These are phyloP conservation scores for Danio aesculapii DNA, from an alignment of 2,797 vertebrate genomes.

Conservation along the genomic window DNA sequence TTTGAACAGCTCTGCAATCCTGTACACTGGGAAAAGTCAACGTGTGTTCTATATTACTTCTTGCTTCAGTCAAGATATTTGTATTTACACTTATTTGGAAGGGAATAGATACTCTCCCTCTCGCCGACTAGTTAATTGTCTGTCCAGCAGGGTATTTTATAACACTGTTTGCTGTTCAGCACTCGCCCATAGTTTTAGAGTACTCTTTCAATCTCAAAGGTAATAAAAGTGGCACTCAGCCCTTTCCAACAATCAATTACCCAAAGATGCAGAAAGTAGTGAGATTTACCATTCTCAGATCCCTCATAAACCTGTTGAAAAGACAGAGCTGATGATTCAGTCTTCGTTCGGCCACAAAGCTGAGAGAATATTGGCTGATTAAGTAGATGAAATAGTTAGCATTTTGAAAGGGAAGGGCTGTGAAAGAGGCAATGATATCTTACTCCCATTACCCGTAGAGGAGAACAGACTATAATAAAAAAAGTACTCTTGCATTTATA, in stretches of 20 bases:
- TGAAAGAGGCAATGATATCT: constrained; percentile 38
- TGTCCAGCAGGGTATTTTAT: constrained; percentile 52
- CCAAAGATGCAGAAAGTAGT: constrained; percentile 52
- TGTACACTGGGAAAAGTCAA: background rate
- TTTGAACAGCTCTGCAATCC: constrained; percentile 9
- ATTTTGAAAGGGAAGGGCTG: constrained; percentile 34
- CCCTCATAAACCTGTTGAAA: constrained; percentile 35
- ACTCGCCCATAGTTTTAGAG: constrained; percentile 49
- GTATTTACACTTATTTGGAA: constrained; percentile 48
- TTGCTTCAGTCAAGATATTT: constrained; percentile 30
- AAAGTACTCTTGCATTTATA: constrained; percentile 34
- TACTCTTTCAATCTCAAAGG: constrained; percentile 53
- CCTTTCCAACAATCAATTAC: constrained; percentile 56
- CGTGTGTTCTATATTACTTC: constrained; percentile 5
- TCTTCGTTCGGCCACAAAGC: constrained; percentile 32
- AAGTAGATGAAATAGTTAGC: constrained; percentile 37
- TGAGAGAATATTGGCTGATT: constrained; percentile 43
- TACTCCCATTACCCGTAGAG: constrained; percentile 29
- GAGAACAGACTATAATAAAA: constrained; percentile 37
- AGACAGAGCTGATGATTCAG: constrained; percentile 29
- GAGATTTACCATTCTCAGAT: constrained; percentile 49
- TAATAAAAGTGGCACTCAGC: constrained; percentile 50
- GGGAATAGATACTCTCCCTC: constrained; percentile 32
- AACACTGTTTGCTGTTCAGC: constrained; percentile 44
- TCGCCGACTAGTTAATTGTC: constrained; percentile 52